These are phyloP conservation scores for Passerina amoena DNA, from an alignment of 2,113 vertebrate species.

Conservation along the genomic window DNA sequence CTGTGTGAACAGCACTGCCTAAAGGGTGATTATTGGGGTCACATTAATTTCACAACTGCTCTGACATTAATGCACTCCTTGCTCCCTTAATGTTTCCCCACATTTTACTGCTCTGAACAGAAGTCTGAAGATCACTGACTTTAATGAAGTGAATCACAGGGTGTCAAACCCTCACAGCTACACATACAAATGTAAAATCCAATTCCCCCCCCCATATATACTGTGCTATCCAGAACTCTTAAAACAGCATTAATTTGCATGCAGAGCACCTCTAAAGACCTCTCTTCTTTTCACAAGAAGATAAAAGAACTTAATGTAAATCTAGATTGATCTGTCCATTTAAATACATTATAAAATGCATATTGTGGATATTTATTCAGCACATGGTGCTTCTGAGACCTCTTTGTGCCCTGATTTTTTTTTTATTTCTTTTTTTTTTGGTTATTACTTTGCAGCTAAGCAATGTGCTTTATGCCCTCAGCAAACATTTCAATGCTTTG, in stretches of 20 bases:
- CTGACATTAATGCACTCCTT: neutral
- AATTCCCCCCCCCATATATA: neutral
- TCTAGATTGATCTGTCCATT: neutral
- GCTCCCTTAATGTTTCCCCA: neutral
- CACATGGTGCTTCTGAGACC: neutral
- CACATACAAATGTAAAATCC: neutral
- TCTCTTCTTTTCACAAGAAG: neutral
- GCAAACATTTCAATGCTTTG: neutral
- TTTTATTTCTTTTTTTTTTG: neutral
- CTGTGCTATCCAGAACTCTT: neutral
- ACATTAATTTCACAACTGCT: neutral
- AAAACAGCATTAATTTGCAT: neutral
- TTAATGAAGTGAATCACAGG: neutral
- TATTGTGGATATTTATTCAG: neutral
- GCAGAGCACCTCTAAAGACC: neutral
- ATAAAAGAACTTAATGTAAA: neutral
- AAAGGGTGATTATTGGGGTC: neutral
- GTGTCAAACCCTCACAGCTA: neutral
- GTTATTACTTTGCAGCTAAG: neutral
- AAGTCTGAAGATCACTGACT: neutral
- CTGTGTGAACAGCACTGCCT: neutral
- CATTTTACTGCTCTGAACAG: neutral
- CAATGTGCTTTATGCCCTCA: neutral
- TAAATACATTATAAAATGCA: neutral
- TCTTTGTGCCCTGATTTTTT: neutral